These are phyloP conservation scores for Ceyx margarethae DNA, from an alignment of 2,113 vertebrate genomes.

Conservation along the genomic window DNA sequence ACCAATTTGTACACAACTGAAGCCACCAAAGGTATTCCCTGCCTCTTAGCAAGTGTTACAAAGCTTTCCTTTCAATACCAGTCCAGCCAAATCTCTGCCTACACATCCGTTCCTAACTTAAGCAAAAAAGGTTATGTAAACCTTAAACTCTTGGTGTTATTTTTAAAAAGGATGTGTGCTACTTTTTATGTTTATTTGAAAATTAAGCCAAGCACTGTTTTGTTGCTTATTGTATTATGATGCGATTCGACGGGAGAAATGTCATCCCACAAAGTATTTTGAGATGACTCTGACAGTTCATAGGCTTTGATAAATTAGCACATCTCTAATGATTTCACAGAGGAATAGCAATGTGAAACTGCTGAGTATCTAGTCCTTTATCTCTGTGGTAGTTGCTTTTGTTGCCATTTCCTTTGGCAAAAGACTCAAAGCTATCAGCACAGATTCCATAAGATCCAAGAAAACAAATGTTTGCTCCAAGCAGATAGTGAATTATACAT, in stretches of 20 bases:
- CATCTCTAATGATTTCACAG: neutral
- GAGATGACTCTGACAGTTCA: neutral
- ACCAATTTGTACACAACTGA: neutral
- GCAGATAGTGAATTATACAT: neutral
- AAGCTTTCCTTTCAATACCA: neutral
- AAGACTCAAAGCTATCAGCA: neutral
- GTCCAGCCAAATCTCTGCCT: neutral
- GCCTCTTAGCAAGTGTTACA: neutral
- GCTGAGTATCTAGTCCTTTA: neutral
- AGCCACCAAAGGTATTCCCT: neutral
- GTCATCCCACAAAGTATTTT: neutral
- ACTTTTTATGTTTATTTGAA: neutral
- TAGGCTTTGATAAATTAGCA: neutral
- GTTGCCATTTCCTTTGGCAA: neutral
- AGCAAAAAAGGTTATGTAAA: neutral
- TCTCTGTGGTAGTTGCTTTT: neutral
- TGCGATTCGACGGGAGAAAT: neutral
- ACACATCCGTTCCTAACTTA: neutral
- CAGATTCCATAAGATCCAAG: neutral
- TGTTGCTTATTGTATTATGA: neutral
- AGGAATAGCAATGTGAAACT: neutral
- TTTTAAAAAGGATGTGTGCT: neutral
- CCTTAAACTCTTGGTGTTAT: fast-evolving
- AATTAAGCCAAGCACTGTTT: neutral
- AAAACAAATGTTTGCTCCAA: constrained; percentile 8